A percentile compares a stretch with the other conserved stretches of the same genome.
phyloP scores from a whole-genome alignment of 2,113 vertebrate genomes.

The Myiozetetes cayanensis region DNA sequence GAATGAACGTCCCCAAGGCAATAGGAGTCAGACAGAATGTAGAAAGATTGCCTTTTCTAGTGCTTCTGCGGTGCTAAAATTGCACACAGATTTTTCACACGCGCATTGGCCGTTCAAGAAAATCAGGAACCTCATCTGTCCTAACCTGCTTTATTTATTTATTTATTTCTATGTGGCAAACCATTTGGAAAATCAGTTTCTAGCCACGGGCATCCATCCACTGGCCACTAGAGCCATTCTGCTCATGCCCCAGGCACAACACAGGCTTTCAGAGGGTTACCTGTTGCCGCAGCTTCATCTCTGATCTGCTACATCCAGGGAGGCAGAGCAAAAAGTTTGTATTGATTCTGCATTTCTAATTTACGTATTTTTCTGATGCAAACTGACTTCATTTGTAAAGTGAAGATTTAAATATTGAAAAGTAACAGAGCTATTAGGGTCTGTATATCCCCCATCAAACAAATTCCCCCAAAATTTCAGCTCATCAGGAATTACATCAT shows the following conservation, averaged over 20 bases:
- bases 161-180: not conserved
- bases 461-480: not conserved
- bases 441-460: not conserved
- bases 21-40: not conserved
- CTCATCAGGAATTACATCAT: not conserved
- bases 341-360: not conserved
- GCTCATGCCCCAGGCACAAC: rapidly evolving
- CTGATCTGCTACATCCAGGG: not conserved
- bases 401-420: not conserved
- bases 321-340: not conserved
- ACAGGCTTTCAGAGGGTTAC: rapidly evolving
- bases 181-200: not conserved
- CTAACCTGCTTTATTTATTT: not conserved
- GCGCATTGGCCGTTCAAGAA: not conserved
- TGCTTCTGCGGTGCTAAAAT: not conserved
- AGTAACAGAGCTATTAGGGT: not conserved
- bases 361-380: not conserved
- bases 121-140: not conserved
- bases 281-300: not conserved
- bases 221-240: not conserved
- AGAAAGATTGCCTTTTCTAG: not conserved
- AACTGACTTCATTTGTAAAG: not conserved
- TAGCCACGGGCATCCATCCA: not conserved
- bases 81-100: not conserved
- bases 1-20: not conserved